Conservation (phyloP, 64 coral and sea anemone genomes). For the Dendronephthya gigantea region DNA sequence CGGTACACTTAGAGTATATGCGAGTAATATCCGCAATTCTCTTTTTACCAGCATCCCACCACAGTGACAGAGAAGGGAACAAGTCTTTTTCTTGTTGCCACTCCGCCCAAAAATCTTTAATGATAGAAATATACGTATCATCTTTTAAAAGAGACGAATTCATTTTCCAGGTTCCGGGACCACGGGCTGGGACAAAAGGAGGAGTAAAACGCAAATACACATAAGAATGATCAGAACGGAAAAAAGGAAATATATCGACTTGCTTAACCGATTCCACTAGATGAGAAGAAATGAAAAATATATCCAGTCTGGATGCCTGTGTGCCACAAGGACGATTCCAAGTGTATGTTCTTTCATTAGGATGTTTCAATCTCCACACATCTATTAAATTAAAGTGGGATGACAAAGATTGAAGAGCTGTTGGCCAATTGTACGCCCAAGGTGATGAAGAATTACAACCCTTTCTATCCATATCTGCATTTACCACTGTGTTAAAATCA, state of each 20-base stretch:
- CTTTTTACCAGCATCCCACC: slow-evolving; percentile 1
- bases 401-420: background rate
- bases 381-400: background rate
- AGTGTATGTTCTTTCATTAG: background rate
- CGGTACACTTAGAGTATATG: no score
- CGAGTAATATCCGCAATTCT: no score
- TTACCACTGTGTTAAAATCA: slow-evolving; percentile 1
- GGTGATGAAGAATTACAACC: background rate
- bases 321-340: background rate
- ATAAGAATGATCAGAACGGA: background rate
- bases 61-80: background rate
- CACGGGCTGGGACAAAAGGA: background rate
- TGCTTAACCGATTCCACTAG: background rate
- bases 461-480: background rate
- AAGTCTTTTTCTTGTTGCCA: background rate
- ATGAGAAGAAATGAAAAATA: background rate
- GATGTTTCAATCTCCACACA: background rate
- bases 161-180: background rate
- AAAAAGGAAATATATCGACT: background rate
- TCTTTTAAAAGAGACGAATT: no score
- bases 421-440: background rate
- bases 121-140: no score
- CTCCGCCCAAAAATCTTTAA: background rate
- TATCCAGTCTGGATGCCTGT: background rate
- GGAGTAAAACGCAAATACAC: background rate